Evolutionary conservation across 2,113 vertebrate species (phyloP).

Genomic region (Podiceps cristatus): DNA sequence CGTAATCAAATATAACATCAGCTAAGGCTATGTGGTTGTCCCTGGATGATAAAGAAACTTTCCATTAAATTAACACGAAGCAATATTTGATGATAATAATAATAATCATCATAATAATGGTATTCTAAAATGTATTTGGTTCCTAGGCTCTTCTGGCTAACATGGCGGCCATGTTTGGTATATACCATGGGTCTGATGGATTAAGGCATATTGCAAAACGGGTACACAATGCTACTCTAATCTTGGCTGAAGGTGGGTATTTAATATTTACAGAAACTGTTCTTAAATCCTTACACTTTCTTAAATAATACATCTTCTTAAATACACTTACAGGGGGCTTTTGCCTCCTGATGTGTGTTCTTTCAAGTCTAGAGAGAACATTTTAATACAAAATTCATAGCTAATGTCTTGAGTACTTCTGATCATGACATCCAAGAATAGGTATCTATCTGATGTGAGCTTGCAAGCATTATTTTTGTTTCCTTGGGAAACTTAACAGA

Average conservation of each 20-base stretch:
- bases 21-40: neutral
- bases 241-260: conserved; percentile 91
- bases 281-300: neutral
- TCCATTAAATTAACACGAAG: neutral
- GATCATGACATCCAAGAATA: neutral
- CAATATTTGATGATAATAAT: neutral
- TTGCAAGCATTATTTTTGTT: neutral
- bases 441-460: neutral
- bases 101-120: neutral
- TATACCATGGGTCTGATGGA: conserved; percentile 93
- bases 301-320: neutral
- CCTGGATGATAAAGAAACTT: neutral
- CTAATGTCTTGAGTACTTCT: neutral
- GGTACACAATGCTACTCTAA: conserved; percentile 90
- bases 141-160: conserved; percentile 94
- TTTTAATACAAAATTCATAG: neutral
- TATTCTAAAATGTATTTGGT: neutral
- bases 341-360: neutral
- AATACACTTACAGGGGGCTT: fast-evolving
- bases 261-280: neutral
- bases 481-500: neutral
- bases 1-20: neutral
- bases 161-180: conserved; percentile 93
- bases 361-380: neutral
- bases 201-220: conserved; percentile 91